phyloP scores from a whole-genome alignment of 1,140 invertebrate species.

The Diorhabda elongata region DNA sequence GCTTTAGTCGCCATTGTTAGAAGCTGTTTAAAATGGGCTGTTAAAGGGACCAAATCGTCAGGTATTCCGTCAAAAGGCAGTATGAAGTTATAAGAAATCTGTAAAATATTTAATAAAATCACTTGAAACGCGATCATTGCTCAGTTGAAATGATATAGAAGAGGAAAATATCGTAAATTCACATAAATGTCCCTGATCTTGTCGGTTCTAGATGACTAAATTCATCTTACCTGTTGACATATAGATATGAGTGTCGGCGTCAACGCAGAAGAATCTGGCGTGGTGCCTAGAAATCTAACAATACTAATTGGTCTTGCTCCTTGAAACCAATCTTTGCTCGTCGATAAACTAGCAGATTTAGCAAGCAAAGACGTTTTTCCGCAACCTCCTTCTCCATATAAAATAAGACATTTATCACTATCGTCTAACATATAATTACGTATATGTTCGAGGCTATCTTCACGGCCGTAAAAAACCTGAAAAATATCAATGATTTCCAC shows the following conservation, averaged over 20 bases:
- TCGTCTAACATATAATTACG: conserved; percentile 81
- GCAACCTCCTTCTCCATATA: conserved; percentile 92
- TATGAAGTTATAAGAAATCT: conserved; percentile 95
- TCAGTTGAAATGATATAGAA: background rate
- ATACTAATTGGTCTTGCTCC: conserved; percentile 78
- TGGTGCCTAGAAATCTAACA: conserved; percentile 92
- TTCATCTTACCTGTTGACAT: conserved; percentile 76
- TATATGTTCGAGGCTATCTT: conserved; percentile 79
- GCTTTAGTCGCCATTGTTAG: conserved; percentile 74
- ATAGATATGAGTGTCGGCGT: conserved; percentile 92
- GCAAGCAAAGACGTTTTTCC: conserved; percentile 95
- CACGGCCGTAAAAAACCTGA: conserved; percentile 88
- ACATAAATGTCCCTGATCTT: background rate
- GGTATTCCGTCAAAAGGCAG: conserved; percentile 90
- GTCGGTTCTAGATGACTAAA: background rate
- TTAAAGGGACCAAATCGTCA: conserved; percentile 91
- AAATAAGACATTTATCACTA: conserved; percentile 83
- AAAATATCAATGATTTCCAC: background rate
- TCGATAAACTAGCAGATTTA: conserved; percentile 80
- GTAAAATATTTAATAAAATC: conserved; percentile 34
- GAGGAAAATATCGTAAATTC: background rate
- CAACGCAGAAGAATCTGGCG: conserved; percentile 91
- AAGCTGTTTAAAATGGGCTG: conserved; percentile 92
- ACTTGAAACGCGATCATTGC: background rate
- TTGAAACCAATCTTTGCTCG: conserved; percentile 66